Evolutionary conservation across 2,797 vertebrate genomes (phyloP), one percentile per base, ranked within the genome.

Genomic region (Hippoglossus hippoglossus): DNA sequence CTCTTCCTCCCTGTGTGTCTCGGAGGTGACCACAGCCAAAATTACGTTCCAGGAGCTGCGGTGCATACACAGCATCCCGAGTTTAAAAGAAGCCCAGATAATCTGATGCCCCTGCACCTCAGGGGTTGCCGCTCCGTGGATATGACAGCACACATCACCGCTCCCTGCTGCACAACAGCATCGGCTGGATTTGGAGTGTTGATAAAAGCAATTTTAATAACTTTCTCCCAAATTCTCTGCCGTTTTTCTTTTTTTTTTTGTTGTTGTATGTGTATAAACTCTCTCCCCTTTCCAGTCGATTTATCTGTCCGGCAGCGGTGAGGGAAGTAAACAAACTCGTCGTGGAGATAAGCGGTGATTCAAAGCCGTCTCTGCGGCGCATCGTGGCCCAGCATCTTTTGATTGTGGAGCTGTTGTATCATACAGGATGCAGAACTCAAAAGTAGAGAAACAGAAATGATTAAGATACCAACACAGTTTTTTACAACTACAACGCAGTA

Each of bases 151-250:
- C 62, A 62, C 70, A 41, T 63, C 55, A 53, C 60, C 59, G 64
- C 71, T 86, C 72, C 63, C 50, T 67, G 71, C 75, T 78, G 71
- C 85, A 84, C 83, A 85, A 79, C 73, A 67, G 59, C 67, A 74
- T 56, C 16, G 54, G 66, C 19, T 59, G 75, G 84, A 91, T 92
- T 90, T 76, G 63, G 25, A 81, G 63, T 39, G 71, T 63, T 82
- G 88, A 92, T 90, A 91, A 88, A 90, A 85, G 75, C 68, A 51
- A 73, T 90, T 92, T 90, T 90, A 84, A 85, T 86, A 88, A 84
- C 81, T 81, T 86, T 67, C 71, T 58, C 55, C 66, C 24, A 84
- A 86, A 82, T 73, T 77, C 75, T 74, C 64, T 73, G 58, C 31
- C 74, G 53, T 31, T 5, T 28, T 4, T 0, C 6, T 26, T 47